Conservation (phyloP, 2,113 vertebrate genomes). For the Ancistrus triradiatus region DNA sequence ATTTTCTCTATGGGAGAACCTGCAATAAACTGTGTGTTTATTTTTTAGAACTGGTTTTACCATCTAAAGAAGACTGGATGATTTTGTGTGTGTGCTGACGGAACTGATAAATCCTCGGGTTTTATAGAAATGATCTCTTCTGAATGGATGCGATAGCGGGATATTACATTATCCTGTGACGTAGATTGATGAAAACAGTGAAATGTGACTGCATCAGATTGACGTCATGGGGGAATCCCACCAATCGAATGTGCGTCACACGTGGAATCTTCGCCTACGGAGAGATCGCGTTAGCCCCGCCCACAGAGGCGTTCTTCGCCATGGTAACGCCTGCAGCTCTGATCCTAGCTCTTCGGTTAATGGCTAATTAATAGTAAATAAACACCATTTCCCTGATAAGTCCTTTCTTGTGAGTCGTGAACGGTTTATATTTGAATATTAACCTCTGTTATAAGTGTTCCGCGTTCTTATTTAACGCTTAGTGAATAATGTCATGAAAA, state of each 20-base stretch:
- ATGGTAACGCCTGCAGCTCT: slow-evolving; percentile 23
- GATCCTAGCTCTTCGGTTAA: not conserved
- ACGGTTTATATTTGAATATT: not conserved
- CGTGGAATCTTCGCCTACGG: slow-evolving; percentile 33
- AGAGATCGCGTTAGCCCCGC: slow-evolving; percentile 29
- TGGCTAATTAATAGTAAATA: not conserved
- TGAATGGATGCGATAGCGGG: too few relatives aligned
- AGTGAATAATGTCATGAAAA: not conserved
- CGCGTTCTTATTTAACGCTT: not conserved
- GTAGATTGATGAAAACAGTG: too few relatives aligned
- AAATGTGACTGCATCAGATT: too few relatives aligned
- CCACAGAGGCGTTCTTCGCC: slow-evolving; percentile 26
- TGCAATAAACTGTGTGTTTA: too few relatives aligned
- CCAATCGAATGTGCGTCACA: slow-evolving; percentile 40
- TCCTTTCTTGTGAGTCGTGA: not conserved
- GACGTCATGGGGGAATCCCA: slow-evolving; percentile 46
- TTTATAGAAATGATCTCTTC: too few relatives aligned
- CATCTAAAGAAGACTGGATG: too few relatives aligned
- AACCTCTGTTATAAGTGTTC: too few relatives aligned
- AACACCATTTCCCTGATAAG: not conserved
- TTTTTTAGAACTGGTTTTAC: too few relatives aligned
- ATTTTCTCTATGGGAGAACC: too few relatives aligned
- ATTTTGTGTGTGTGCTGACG: too few relatives aligned
- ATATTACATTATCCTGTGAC: too few relatives aligned
- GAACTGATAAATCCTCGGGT: too few relatives aligned